phyloP scores from a whole-genome alignment of 30 jellyfish, hydroid and myxozoan species.

The Turritopsis dohrnii region DNA sequence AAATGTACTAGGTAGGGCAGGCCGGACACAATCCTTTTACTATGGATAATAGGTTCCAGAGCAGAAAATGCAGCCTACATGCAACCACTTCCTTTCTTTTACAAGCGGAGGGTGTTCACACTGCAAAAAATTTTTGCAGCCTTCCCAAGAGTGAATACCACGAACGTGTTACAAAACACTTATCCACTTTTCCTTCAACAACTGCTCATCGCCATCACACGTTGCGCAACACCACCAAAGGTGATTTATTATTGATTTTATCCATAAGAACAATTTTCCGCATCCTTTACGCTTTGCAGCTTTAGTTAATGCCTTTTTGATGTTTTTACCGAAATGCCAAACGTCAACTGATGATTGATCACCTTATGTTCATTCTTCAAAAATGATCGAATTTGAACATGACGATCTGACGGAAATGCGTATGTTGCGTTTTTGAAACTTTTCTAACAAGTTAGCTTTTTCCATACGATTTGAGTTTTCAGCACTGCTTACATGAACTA shows the following conservation, averaged over 20 bases:
- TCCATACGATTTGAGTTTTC: constrained; percentile 23
- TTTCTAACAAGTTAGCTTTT: constrained; percentile 9
- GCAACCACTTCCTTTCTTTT: too few species aligned
- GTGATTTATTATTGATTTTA: not conserved
- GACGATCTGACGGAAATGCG: constrained; percentile 42
- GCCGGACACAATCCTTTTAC: too few species aligned
- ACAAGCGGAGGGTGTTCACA: too few species aligned
- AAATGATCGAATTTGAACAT: constrained; percentile 31
- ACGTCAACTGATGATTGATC: constrained; percentile 35
- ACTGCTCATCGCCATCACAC: constrained; percentile 10
- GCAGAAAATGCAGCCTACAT: too few species aligned
- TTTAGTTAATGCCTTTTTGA: constrained; percentile 5
- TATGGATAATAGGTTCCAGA: too few species aligned
- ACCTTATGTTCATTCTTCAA: constrained; percentile 23
- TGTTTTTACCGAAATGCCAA: constrained; percentile 35
- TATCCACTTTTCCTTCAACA: not conserved
- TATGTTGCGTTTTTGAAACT: too few species aligned
- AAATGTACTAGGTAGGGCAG: too few species aligned
- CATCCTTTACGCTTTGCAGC: constrained; percentile 19
- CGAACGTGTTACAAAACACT: too few species aligned
- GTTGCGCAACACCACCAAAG: constrained; percentile 23
- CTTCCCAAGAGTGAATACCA: too few species aligned
- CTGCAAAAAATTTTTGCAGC: too few species aligned
- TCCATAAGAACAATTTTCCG: not conserved
- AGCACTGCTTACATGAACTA: constrained; percentile 9